Evolutionary conservation across 2,113 vertebrate species (phyloP).

Genomic region (Mustelus asterias): DNA sequence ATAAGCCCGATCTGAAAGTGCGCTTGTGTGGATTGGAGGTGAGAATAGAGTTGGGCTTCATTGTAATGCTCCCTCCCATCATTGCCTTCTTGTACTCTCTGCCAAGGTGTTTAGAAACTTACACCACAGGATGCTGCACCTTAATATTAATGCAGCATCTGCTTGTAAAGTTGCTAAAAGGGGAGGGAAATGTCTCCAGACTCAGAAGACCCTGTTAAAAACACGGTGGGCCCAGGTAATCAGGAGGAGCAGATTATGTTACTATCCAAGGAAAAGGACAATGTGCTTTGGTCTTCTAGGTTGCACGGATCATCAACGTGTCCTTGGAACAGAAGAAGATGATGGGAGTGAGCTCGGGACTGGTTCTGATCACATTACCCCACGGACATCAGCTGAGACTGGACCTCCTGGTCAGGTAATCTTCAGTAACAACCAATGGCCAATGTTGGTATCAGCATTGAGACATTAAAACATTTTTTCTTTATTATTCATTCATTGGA

Average conservation of each 20-base stretch:
- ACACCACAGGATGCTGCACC: neutral
- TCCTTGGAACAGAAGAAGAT: constrained; percentile 58
- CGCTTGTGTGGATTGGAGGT: neutral
- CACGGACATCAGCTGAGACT: constrained; percentile 69
- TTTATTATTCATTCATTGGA: no score
- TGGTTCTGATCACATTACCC: constrained; percentile 76
- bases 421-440: no score
- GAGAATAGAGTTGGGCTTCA: neutral
- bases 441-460: no score
- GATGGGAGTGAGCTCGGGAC: constrained; percentile 74
- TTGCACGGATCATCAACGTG: constrained; percentile 64
- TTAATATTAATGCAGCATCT: neutral
- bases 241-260: neutral
- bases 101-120: neutral
- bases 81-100: neutral
- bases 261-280: neutral
- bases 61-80: neutral
- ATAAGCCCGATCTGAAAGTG: neutral
- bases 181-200: neutral
- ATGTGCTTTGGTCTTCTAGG: constrained; percentile 50
- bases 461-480: no score
- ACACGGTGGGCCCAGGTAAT: neutral
- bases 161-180: neutral
- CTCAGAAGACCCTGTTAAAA: no score
- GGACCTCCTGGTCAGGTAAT: constrained; percentile 76